Evolutionary conservation across 2,888 invertebrate genomes (phyloP).

Genomic region (Doris montereyensis): DNA sequence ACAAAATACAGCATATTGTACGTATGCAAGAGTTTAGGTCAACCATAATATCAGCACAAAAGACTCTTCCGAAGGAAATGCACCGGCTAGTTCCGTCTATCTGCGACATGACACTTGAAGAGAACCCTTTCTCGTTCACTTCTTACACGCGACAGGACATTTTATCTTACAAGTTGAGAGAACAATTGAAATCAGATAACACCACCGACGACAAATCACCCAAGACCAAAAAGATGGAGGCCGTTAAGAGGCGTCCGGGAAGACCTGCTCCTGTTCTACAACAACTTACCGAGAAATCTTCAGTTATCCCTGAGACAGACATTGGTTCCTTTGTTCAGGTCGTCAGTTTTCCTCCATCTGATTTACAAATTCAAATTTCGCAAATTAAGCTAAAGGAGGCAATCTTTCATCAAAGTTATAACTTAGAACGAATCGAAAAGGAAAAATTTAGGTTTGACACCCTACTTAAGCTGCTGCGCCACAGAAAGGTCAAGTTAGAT

Average conservation of each 20-base stretch:
- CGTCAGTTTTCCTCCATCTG: no score
- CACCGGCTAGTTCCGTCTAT: background rate
- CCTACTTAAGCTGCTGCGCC: constrained; percentile 25
- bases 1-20: constrained; percentile 12
- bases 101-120: constrained; percentile 1
- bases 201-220: no score
- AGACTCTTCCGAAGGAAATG: background rate
- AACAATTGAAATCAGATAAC: no score
- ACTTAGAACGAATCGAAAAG: constrained; percentile 8
- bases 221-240: no score
- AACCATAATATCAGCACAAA: background rate
- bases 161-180: no score
- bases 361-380: constrained; percentile 8
- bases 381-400: background rate
- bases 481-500: constrained; percentile 35
- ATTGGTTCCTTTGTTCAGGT: no score
- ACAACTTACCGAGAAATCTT: no score
- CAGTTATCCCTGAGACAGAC: no score
- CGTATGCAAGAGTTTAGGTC: background rate
- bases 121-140: constrained; percentile 23
- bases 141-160: constrained; percentile 25
- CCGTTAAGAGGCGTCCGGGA: no score
- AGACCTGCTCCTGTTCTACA: no score
- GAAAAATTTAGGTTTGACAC: constrained; percentile 32
- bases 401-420: constrained; percentile 24